Evolutionary conservation across 2,888 invertebrate genomes (phyloP).

Genomic region (Sinelater perroti): DNA sequence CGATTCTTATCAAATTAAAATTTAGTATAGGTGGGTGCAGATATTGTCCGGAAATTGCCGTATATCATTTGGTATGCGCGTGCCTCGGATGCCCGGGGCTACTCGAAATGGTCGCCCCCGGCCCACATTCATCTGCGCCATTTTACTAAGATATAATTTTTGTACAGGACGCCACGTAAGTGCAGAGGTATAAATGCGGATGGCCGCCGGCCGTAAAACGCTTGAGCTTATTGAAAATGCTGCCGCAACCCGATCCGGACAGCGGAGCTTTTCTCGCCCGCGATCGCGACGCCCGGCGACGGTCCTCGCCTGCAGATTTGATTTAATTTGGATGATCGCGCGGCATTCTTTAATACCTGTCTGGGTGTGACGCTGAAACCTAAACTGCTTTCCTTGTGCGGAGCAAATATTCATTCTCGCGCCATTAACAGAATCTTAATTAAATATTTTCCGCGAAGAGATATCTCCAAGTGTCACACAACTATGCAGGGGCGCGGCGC

Average conservation of each 20-base stretch:
- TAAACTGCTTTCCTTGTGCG: constrained; percentile 50
- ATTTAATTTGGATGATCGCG: constrained; percentile 35
- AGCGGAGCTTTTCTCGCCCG: too few relatives aligned
- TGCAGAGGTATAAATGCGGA: too few relatives aligned
- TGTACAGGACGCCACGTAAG: too few relatives aligned
- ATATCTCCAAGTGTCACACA: constrained; percentile 63
- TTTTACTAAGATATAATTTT: too few relatives aligned
- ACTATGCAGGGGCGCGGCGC: constrained; percentile 56
- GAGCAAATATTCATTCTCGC: constrained; percentile 54
- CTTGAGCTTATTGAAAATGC: too few relatives aligned
- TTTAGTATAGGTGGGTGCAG: constrained; percentile 54
- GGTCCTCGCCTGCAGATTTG: constrained; percentile 25
- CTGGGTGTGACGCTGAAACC: constrained; percentile 45
- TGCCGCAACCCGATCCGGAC: too few relatives aligned
- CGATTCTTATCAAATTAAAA: constrained; percentile 57
- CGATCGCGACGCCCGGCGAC: too few relatives aligned
- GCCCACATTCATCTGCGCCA: too few relatives aligned
- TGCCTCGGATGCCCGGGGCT: constrained; percentile 36
- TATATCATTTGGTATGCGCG: constrained; percentile 45
- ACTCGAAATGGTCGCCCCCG: too few relatives aligned
- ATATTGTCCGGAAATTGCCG: constrained; percentile 45
- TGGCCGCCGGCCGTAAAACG: too few relatives aligned
- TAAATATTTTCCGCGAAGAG: constrained; percentile 61
- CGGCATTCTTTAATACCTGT: constrained; percentile 40
- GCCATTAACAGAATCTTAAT: constrained; percentile 60